A percentile compares a stretch with the other conserved stretches of the same genome.
Evolutionary conservation across 2,797 vertebrate genomes (phyloP).

Genomic region (Coreius guichenoti): DNA sequence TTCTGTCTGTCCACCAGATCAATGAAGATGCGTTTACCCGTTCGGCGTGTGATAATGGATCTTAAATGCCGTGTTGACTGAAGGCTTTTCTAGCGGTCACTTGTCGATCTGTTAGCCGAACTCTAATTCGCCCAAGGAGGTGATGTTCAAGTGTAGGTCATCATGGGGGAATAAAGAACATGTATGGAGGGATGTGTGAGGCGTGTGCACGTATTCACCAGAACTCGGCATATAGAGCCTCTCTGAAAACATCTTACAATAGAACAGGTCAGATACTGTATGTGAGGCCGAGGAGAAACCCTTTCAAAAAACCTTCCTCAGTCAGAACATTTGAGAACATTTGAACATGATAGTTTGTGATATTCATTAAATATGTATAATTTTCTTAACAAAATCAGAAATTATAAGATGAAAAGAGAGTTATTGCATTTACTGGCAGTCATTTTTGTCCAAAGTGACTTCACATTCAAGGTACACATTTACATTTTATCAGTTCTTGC

Average conservation of each 20-base stretch:
- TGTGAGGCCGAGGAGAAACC: not conserved
- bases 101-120: slow-evolving; percentile 86
- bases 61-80: slow-evolving; percentile 93
- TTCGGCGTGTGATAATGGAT: slow-evolving; percentile 93
- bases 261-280: not conserved
- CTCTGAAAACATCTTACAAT: not conserved
- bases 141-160: slow-evolving; percentile 66
- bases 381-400: not conserved
- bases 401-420: too few species aligned
- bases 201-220: not conserved
- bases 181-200: not conserved
- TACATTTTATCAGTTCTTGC: not conserved
- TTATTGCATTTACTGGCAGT: not conserved
- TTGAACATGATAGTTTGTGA: not conserved
- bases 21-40: slow-evolving; percentile 97
- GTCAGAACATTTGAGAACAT: not conserved
- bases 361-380: not conserved
- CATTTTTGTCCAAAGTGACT: not conserved
- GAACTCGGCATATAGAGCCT: not conserved
- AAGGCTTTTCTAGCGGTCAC: slow-evolving; percentile 89
- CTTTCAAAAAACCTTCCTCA: not conserved
- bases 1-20: slow-evolving; percentile 92
- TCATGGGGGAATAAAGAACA: not conserved
- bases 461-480: not conserved
- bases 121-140: slow-evolving; percentile 80